Evolutionary conservation across 2,888 invertebrate species (phyloP), one percentile per base, ranked within the genome.

Genomic region (Elmis aenea): DNA sequence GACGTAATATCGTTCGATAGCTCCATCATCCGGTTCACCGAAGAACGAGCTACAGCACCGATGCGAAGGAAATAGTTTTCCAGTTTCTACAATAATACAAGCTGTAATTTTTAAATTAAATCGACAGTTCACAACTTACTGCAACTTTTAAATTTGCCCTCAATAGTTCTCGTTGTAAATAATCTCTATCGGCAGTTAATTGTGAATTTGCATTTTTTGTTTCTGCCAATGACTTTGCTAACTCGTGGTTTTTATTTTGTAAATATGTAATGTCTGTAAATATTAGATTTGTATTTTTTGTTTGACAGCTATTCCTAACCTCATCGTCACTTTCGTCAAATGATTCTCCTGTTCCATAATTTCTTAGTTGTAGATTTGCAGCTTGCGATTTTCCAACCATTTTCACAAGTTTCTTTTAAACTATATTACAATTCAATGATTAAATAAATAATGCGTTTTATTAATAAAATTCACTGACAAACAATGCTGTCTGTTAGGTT

Each of bases 81-180:
- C 5, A 38, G 26, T 34, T 42, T 40, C 47, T 47, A 14, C 26
- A 46, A 46, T 21, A 9, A n/a, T n/a, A n/a, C n/a, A n/a, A n/a
- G n/a, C n/a, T n/a, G n/a, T n/a, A n/a, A n/a, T n/a, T n/a, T n/a
- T n/a, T n/a, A n/a, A n/a, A n/a, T n/a, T n/a, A n/a, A n/a, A n/a
- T n/a, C n/a, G n/a, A n/a, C n/a, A n/a, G n/a, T n/a, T n/a, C n/a
- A 2, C 10, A 13, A 16, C 33, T 27, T 33, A 30, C 39, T 9
- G 25, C 18, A 5, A 25, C 20, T 2, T 20, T 29, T 15, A 34
- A 4, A 14, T 25, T 25, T 10, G 20, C 11, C 8, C 2, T 2
- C 2, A 39, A 34, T n/a, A 30, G 12, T 25, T 39, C 33, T 12
- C 13, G 6, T n/a, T 33, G 33, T 5, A 39, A 10, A 2, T 29